Evolutionary conservation across 2,113 vertebrate species (phyloP), one percentile per base, ranked within the genome.

Genomic region (Gasterosteus nipponicus): DNA sequence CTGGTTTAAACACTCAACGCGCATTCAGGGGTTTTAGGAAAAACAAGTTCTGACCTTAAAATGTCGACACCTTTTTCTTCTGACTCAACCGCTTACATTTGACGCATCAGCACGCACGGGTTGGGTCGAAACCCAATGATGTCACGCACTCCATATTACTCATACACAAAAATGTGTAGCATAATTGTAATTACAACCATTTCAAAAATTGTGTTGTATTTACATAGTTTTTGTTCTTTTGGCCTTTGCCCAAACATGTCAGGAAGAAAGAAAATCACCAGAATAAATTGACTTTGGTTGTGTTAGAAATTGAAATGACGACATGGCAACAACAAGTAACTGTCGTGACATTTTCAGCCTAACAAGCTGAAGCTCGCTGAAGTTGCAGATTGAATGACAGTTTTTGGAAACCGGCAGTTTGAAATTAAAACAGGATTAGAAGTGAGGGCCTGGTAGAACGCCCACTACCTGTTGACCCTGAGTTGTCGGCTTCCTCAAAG

Each of bases 381-480:
- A 42, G 10, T 38, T 38, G 9, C 33, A 15, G 67, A 53, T 51
- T 80, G 71, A 85, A 9, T 71, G 80, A 70, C 78, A 78, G 82
- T 33, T 47, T 63, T 29, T 33, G 47, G 54, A 81, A 78, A 66
- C 31, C 63, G 57, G 33, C 73, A 78, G 74, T 66, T 87, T 75
- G 29, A 74, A 88, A 89, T 84, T 75, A 83, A 86, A 82, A 75
- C 4, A 31, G 63, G 74, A 84, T 80, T 76, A 72, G 41, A 77
- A 77, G 77, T 39, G 29, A 0, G 35, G 4, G 4, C 35, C 66
- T 53, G 58, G 26, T 63, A 76, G 67, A 41, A 56, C 70, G 33
- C 53, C 46, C 65, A 44, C 3, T 75, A 87, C 73, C 80, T 54
- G 73, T 63, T 85, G 67, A 73, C 65, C 73, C 72, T 19, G 51